Conservation (phyloP, 2,113 vertebrate genomes). For the Pantherophis guttatus region DNA sequence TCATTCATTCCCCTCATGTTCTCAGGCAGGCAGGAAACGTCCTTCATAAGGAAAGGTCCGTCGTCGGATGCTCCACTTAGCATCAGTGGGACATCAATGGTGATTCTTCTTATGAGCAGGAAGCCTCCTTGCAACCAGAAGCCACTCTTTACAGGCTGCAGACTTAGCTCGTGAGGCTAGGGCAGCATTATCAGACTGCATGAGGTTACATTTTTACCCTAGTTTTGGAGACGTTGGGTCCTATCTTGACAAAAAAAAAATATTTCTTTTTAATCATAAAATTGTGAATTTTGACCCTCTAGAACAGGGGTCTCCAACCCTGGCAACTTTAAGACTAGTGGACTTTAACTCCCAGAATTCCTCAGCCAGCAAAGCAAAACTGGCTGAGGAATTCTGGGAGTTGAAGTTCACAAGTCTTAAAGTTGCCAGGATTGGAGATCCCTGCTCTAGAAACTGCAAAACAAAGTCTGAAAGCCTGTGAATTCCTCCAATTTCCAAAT, state of each 20-base stretch:
- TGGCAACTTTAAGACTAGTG: too few species aligned
- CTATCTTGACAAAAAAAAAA: background rate
- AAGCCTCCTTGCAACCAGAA: background rate
- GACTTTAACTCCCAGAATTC: too few species aligned
- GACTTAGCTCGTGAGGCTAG: too few species aligned
- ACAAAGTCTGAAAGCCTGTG: background rate
- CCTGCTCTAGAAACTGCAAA: background rate
- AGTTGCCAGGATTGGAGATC: too few species aligned
- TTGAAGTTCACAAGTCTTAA: too few species aligned
- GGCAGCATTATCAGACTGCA: background rate
- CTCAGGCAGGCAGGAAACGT: background rate
- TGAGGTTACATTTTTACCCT: background rate
- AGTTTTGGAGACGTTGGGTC: background rate
- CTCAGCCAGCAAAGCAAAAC: too few species aligned
- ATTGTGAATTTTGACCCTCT: background rate
- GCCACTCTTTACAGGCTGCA: too few species aligned
- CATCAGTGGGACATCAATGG: background rate
- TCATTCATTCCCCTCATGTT: background rate
- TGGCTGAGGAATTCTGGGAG: too few species aligned
- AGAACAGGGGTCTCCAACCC: too few species aligned
- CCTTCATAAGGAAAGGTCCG: background rate
- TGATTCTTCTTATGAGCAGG: background rate
- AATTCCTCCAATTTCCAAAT: background rate
- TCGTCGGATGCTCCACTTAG: background rate
- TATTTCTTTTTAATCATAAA: background rate